Evolutionary conservation across 2,888 invertebrate species (phyloP).

Genomic region (Priapulus caudatus): DNA sequence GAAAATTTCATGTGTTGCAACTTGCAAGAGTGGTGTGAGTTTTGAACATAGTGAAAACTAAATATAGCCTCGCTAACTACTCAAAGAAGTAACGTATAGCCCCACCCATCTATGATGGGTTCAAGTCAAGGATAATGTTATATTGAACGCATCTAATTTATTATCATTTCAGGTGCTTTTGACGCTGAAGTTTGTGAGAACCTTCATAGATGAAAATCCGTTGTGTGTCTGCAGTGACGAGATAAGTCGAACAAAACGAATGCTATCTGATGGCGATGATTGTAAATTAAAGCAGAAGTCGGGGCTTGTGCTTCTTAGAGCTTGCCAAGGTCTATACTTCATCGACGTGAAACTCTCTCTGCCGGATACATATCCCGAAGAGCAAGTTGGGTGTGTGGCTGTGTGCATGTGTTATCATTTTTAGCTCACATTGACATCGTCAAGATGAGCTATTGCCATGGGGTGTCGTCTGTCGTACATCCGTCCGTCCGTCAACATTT

Average conservation of each 20-base stretch:
- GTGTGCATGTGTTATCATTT: too few relatives aligned
- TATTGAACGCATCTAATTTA: too few relatives aligned
- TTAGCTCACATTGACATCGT: too few relatives aligned
- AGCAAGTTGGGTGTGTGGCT: conserved; percentile 43
- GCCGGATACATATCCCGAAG: conserved; percentile 52
- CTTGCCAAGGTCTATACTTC: conserved; percentile 49
- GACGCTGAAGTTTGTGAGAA: conserved; percentile 49
- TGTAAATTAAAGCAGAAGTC: conserved; percentile 55
- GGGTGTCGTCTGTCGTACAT: too few relatives aligned
- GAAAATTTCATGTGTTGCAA: conserved; percentile 2
- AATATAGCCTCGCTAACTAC: not conserved
- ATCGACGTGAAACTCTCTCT: conserved; percentile 48
- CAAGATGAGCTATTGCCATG: too few relatives aligned
- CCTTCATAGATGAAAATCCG: conserved; percentile 55
- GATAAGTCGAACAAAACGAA: conserved; percentile 48
- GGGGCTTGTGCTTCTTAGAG: conserved; percentile 47
- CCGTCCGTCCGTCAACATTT: too few relatives aligned
- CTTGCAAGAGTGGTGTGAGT: not conserved
- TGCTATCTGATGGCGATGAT: conserved; percentile 43
- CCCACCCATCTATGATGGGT: too few relatives aligned
- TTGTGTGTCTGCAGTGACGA: conserved; percentile 59
- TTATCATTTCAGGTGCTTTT: conserved; percentile 42
- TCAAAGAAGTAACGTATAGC: not conserved
- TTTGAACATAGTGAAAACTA: not conserved
- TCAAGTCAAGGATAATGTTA: too few relatives aligned